phyloP scores from a whole-genome alignment of 2,113 vertebrate species.

The Actinemys pallida region DNA sequence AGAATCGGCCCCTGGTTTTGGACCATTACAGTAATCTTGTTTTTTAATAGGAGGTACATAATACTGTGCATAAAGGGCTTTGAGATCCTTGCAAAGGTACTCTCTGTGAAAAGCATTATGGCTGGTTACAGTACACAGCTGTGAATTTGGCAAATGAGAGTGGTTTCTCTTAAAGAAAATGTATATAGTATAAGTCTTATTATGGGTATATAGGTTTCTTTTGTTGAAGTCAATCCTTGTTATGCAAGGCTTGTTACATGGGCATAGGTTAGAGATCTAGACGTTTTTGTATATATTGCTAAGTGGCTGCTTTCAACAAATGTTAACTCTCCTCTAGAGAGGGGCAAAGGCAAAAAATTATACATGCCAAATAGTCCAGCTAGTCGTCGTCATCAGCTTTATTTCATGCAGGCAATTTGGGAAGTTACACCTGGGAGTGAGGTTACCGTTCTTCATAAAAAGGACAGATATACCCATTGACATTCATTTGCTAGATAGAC shows the following conservation, averaged over 20 bases:
- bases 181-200: not conserved
- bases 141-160: not conserved
- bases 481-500: not conserved
- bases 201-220: not conserved
- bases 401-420: not conserved
- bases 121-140: not conserved
- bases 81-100: not conserved
- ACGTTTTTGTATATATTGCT: not conserved
- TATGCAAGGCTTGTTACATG: not conserved
- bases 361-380: not conserved
- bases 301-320: conserved; percentile 26
- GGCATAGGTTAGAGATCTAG: not conserved
- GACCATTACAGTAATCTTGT: not conserved
- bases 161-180: not conserved
- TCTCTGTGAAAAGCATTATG: not conserved
- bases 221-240: not conserved
- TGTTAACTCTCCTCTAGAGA: conserved; percentile 1
- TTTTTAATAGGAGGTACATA: not conserved
- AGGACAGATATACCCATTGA: not conserved
- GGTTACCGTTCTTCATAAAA: not conserved
- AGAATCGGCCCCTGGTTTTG: not conserved
- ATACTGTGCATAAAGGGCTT: not conserved
- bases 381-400: not conserved
- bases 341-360: conserved; percentile 19
- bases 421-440: not conserved